Base-by-base conservation (phyloP, 2,113 vertebrate genomes). In the Psilopogon haemacephalus region DNA sequence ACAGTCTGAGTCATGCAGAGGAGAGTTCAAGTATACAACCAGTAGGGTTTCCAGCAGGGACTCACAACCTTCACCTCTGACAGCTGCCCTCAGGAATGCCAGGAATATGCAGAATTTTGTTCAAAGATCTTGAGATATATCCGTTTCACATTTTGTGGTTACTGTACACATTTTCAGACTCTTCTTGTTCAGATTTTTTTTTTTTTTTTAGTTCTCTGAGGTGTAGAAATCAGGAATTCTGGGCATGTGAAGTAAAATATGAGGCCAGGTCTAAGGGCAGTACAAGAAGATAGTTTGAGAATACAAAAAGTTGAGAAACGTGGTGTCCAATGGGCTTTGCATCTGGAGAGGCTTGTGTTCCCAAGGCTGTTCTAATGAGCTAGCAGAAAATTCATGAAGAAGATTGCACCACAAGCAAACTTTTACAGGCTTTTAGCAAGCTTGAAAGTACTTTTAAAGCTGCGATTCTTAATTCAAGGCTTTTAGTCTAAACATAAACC, bases 1-100 rank as follows among this genome's bases (percentile, higher is more conserved):
- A 79, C 18, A 59, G 37, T 52, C 20, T 76, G 52, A 88, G 30
- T 73, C 60, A 81, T 65, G 18, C 67, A 72, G 80, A 69, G 75
- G 32, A 90, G 92, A 89, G 86, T 94, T 91, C 76, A 93, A 90
- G 69, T 20, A 15, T 24, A 38, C 21, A 16, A 94, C n/a, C n/a
- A n/a, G n/a, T n/a, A n/a, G n/a, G 30, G 68, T 82, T 59, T 70
- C 71, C 20, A 35, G 7, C 2, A 54, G 27, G 27, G n/a, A 28
- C 70, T 84, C 50, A 50, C 60, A 19, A 33, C 23, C 8, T 2
- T 56, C 3, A 4, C 46, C 26, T 94, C 76, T 81, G 60, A 68
- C 58, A 94, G 30, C 38, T 44, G 84, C 81, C 46, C 63, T 87
- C 5, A 8, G 55, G 50, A 93, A 91, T 73, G 55, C 65, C 67